Evolutionary conservation across 2,113 vertebrate species (phyloP).

Genomic region (Tetrax tetrax): DNA sequence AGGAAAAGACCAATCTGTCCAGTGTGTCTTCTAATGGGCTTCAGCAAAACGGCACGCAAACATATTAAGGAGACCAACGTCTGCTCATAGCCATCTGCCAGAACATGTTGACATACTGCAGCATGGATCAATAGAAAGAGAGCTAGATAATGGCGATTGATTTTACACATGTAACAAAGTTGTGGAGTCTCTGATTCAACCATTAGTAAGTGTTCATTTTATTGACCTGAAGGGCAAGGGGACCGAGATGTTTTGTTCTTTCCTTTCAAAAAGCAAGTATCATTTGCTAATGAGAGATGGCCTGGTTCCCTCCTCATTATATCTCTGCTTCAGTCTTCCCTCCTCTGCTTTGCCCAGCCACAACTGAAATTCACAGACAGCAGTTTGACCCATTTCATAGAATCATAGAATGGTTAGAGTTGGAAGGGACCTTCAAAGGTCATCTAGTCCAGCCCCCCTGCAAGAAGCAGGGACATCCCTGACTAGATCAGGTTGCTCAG

Average conservation of each 20-base stretch:
- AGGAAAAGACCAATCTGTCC: background rate
- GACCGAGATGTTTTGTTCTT: background rate
- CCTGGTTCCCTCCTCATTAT: background rate
- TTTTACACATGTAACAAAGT: background rate
- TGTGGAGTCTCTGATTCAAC: background rate
- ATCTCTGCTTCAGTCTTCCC: background rate
- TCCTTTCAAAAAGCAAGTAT: background rate
- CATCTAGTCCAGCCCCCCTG: too few relatives aligned
- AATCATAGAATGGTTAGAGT: too few relatives aligned
- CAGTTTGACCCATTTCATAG: background rate
- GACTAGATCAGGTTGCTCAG: too few relatives aligned
- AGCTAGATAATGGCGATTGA: background rate
- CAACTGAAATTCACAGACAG: background rate
- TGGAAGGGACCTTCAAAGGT: too few relatives aligned
- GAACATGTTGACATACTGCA: background rate
- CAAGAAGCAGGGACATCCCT: too few relatives aligned
- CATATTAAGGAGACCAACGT: fast-evolving
- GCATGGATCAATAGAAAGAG: background rate
- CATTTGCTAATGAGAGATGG: background rate
- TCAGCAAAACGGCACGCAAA: background rate
- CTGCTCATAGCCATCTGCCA: background rate
- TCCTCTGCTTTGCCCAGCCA: background rate
- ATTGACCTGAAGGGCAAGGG: background rate
- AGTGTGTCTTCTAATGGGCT: background rate
- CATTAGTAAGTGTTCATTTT: background rate